phyloP scores from a whole-genome alignment of 2,797 vertebrate species.

The Lophotriccus pileatus region DNA sequence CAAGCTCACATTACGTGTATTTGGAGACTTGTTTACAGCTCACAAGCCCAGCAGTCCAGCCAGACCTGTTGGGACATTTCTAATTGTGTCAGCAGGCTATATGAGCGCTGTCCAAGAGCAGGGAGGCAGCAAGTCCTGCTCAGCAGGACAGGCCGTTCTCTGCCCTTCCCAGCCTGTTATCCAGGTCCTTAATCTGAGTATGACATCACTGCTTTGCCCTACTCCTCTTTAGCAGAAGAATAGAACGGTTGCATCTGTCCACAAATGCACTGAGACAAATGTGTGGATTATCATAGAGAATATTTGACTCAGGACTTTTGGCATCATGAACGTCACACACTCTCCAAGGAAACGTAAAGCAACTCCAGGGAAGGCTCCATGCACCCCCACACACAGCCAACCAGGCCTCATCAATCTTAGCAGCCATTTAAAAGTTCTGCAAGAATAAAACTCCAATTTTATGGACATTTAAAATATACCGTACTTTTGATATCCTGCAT shows the following conservation, averaged over 20 bases:
- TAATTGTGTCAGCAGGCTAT: neutral
- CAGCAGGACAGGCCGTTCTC: neutral
- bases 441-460: neutral
- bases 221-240: neutral
- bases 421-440: neutral
- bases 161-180: neutral
- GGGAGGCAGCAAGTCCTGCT: neutral
- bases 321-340: neutral
- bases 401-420: neutral
- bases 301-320: neutral
- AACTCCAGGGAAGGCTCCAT: neutral
- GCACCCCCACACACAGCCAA: neutral
- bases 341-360: neutral
- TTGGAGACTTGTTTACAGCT: neutral
- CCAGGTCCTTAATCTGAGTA: neutral
- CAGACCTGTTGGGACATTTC: neutral
- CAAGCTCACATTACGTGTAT: rapidly evolving
- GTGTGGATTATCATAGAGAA: neutral
- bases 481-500: neutral
- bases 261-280: neutral
- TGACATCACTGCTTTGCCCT: neutral
- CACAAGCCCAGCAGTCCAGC: neutral
- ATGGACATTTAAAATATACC: neutral
- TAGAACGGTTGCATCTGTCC: neutral
- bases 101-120: neutral